Base-by-base conservation (phyloP, 2,797 vertebrate genomes). In the Falco peregrinus region DNA sequence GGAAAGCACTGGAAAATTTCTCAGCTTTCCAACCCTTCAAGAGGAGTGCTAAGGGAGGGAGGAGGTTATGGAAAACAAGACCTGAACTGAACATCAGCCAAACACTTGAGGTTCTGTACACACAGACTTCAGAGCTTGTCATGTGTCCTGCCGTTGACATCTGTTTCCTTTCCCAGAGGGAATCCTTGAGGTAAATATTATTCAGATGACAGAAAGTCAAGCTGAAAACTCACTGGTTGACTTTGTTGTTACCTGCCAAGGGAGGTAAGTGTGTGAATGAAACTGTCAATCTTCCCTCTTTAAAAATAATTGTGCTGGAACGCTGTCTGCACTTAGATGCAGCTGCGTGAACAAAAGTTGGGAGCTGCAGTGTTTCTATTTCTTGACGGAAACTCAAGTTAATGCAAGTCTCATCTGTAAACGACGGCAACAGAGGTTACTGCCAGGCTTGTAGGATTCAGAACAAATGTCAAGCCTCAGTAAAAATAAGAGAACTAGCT, bases 171-270 rank as follows among this genome's bases (percentile, higher is more conserved):
- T 89, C 64, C 45, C 95, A 99, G 99, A 99, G 86, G 98, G 98
- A 57, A 98, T 98, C 84, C 95, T 98, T 18, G 43, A 96, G 11
- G 90, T 98, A 73, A 98, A 95, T 92, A 98, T 98, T 92, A 95
- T 98, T 91, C 96, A 98, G 77, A 98, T 96, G 70, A 97, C 97
- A 3, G 71, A 95, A 45, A 96, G 97, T 70, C 97, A 98, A 93
- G 93, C 98, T 88, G 98, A 96, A 80, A 97, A 98, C 86, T 97
- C 98, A 31, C 97, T 99, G 61, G 92, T 99, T 96, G 99, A 98
- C 97, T 99, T 99, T 89, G 95, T 98, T 37, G 98, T 99, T 82
- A 98, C 98, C 93, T 99, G 99, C 96, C 96, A 98, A 92, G 99
- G 99, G 95, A 98, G 98, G 99, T 99, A 95, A 97, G 97, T 93